Conservation (phyloP, 2,888 invertebrate species). For the Eurytoma californica region DNA sequence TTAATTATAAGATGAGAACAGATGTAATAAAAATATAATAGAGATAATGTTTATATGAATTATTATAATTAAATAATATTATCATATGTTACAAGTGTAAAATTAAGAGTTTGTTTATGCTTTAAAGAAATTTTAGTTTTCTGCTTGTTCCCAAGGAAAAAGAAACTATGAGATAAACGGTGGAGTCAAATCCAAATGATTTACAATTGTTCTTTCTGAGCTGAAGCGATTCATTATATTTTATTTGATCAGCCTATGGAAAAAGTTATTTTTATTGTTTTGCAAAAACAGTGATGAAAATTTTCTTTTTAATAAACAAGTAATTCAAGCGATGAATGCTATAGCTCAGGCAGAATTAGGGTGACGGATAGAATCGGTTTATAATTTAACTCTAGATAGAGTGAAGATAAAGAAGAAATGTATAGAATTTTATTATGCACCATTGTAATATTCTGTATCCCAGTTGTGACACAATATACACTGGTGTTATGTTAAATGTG, state of each 20-base stretch:
- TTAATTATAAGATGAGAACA: constrained; percentile 36
- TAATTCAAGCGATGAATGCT: constrained; percentile 48
- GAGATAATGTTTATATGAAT: constrained; percentile 73
- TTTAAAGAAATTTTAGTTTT: constrained; percentile 70
- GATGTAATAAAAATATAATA: constrained; percentile 65
- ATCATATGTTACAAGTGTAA: constrained; percentile 68
- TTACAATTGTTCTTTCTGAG: constrained; percentile 63
- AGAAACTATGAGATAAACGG: constrained; percentile 55
- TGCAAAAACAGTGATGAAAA: constrained; percentile 2
- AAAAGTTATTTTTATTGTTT: constrained; percentile 16
- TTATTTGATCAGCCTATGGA: constrained; percentile 5
- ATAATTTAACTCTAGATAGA: constrained; percentile 73
- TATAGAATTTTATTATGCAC: constrained; percentile 75
- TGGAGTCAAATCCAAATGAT: constrained; percentile 60
- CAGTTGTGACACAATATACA: constrained; percentile 74
- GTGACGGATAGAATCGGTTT: constrained; percentile 69
- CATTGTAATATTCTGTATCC: constrained; percentile 75
- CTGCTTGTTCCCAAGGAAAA: constrained; percentile 65
- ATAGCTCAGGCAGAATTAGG: constrained; percentile 66
- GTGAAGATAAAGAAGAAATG: constrained; percentile 72
- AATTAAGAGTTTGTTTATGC: constrained; percentile 73
- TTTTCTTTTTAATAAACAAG: constrained; percentile 18
- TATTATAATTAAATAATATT: constrained; percentile 68
- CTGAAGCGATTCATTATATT: constrained; percentile 58
- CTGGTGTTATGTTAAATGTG: constrained; percentile 75